Conservation (phyloP, 1,140 invertebrate species). For the Brachionus calyciflorus region DNA sequence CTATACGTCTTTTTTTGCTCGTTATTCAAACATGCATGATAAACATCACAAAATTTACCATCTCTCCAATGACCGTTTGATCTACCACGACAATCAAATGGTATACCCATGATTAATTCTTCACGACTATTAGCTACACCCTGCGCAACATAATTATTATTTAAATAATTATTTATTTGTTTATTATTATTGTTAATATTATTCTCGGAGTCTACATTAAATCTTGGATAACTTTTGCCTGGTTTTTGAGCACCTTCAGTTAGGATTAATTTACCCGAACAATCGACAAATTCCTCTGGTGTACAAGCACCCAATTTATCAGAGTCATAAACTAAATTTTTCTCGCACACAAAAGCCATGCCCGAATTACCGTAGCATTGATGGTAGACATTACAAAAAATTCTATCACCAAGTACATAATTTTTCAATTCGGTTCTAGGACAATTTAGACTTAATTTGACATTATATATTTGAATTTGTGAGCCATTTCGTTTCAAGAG, state of each 20-base stretch:
- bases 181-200: background rate
- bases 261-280: background rate
- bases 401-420: background rate
- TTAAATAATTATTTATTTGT: constrained; percentile 17
- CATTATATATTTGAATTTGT: background rate
- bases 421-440: background rate
- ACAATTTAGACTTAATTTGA: background rate
- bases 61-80: constrained; percentile 43
- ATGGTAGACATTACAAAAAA: constrained; percentile 44
- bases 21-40: constrained; percentile 31
- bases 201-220: background rate
- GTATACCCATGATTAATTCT: background rate
- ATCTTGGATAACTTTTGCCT: background rate
- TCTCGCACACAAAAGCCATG: constrained; percentile 9
- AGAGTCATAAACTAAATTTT: background rate
- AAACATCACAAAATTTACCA: constrained; percentile 37
- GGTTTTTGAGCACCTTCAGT: background rate
- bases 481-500: constrained; percentile 16
- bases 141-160: background rate
- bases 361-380: constrained; percentile 18
- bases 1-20: constrained; percentile 38
- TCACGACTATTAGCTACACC: background rate
- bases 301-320: background rate
- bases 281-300: constrained; percentile 10
- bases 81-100: constrained; percentile 17